A percentile compares a stretch with the other conserved stretches of the same genome.
phyloP scores from a whole-genome alignment of 2,113 vertebrate genomes.

The Dromiciops gliroides region DNA sequence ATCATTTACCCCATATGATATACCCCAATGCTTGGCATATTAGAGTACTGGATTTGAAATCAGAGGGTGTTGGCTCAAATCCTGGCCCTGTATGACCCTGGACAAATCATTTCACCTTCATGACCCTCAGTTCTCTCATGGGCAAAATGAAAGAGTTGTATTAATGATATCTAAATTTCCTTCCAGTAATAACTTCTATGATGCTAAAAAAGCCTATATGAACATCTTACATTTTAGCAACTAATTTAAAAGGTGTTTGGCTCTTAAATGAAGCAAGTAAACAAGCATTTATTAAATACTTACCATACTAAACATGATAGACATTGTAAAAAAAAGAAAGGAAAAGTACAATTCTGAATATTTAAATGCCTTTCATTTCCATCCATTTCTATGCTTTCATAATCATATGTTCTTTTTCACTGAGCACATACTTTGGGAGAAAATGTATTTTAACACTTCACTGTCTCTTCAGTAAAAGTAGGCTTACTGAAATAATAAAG shows the following conservation, averaged over 20 bases:
- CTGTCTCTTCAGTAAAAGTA: slow-evolving; percentile 71
- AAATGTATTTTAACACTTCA: slow-evolving; percentile 74
- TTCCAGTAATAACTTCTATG: background rate
- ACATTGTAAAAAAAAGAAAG: background rate
- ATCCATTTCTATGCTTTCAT: slow-evolving; percentile 68
- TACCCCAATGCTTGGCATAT: background rate
- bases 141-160: background rate
- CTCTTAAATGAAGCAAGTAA: slow-evolving; percentile 21
- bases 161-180: slow-evolving; percentile 32
- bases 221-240: background rate
- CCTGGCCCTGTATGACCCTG: background rate
- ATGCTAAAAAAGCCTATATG: background rate
- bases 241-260: background rate
- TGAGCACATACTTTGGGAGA: slow-evolving; percentile 68
- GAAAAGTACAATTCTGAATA: background rate
- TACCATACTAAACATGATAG: background rate
- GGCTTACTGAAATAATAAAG: slow-evolving; percentile 71
- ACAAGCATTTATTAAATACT: slow-evolving; percentile 24
- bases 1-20: background rate
- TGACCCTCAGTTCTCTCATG: background rate
- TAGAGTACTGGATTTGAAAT: background rate
- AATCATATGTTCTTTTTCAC: slow-evolving; percentile 66
- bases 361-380: slow-evolving; percentile 63
- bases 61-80: background rate
- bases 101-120: background rate